phyloP scores from a whole-genome alignment of 2,797 vertebrate genomes.

The Caiman crocodilus region DNA sequence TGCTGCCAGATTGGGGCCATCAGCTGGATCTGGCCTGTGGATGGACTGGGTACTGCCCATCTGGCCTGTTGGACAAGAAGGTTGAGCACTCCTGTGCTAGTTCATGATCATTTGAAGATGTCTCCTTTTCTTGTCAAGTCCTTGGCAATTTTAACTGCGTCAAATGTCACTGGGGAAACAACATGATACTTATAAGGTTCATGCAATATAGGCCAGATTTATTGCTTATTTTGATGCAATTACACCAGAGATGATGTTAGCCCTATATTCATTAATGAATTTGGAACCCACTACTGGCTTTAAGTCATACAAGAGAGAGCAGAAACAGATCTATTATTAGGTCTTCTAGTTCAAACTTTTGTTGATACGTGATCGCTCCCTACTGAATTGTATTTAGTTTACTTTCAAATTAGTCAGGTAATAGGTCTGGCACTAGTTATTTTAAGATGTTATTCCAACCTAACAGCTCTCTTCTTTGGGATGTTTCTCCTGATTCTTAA shows the following conservation, averaged over 20 bases:
- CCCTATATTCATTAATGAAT: constrained; percentile 41
- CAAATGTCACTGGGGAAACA: neutral
- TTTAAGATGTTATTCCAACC: constrained; percentile 65
- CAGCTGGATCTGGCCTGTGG: no score
- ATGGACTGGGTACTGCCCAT: no score
- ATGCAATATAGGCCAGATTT: neutral
- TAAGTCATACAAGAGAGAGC: neutral
- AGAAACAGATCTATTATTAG: constrained; percentile 25
- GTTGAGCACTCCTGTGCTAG: no score
- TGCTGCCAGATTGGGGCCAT: no score
- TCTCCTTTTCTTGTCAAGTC: neutral
- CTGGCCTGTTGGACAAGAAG: no score
- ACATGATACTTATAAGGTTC: constrained; percentile 26
- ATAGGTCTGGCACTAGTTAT: constrained; percentile 60
- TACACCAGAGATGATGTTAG: constrained; percentile 16
- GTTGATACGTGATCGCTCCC: neutral
- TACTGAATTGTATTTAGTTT: constrained; percentile 57
- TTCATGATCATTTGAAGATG: neutral
- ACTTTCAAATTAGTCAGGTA: constrained; percentile 55
- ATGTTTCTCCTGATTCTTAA: constrained; percentile 47
- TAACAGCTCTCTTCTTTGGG: constrained; percentile 58
- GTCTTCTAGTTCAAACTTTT: constrained; percentile 48
- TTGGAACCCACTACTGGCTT: constrained; percentile 39
- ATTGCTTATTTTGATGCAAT: constrained; percentile 29
- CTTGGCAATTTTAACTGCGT: constrained; percentile 17